Conservation (phyloP, 2,113 vertebrate species). For the Spea bombifrons region DNA sequence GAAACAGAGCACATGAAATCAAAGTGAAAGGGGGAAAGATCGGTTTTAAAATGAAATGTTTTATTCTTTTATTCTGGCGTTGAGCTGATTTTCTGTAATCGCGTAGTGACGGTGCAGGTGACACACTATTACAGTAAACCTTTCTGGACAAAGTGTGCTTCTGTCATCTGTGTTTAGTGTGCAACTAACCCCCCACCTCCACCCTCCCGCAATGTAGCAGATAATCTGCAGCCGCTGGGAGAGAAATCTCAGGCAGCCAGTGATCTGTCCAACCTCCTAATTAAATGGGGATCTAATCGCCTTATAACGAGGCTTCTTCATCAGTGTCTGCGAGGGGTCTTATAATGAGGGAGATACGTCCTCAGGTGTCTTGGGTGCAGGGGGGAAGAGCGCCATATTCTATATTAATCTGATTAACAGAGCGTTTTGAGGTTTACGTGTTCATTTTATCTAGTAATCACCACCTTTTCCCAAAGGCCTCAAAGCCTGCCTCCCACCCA, state of each 20-base stretch:
- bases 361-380: conserved; percentile 35
- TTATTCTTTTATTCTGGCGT: background rate
- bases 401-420: conserved; percentile 23
- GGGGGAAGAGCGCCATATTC: background rate
- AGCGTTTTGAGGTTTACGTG: conserved; percentile 8
- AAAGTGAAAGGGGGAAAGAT: background rate
- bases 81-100: background rate
- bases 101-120: conserved; percentile 18
- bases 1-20: conserved; percentile 17
- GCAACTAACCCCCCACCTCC: background rate
- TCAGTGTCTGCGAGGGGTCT: conserved; percentile 35
- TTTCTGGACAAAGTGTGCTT: conserved; percentile 6
- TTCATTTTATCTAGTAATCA: background rate
- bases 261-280: conserved; percentile 46
- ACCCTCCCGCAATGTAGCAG: conserved; percentile 17
- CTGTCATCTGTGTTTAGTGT: conserved; percentile 24
- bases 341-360: conserved; percentile 29
- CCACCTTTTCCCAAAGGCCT: background rate
- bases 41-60: conserved; percentile 9
- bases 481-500: background rate
- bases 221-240: conserved; percentile 42
- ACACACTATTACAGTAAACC: background rate
- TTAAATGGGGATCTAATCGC: conserved; percentile 47
- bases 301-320: conserved; percentile 42
- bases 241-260: conserved; percentile 41